Evolutionary conservation across 2,797 vertebrate species (phyloP).

Genomic region (Acanthornis magna): DNA sequence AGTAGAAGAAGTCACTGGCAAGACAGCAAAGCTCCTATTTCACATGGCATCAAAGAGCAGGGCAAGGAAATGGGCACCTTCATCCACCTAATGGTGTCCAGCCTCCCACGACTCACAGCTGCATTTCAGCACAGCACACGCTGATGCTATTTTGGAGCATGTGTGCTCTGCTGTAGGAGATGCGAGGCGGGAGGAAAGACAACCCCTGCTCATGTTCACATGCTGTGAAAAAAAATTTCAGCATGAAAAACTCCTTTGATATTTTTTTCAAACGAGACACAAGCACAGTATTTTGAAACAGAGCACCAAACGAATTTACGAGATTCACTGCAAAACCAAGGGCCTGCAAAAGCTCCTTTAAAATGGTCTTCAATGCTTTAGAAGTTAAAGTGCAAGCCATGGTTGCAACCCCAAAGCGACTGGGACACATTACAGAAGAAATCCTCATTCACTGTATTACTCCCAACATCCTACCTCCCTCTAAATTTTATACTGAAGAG

Average conservation of each 20-base stretch:
- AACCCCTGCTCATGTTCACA: conserved; percentile 39
- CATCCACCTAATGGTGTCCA: not conserved
- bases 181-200: conserved; percentile 27
- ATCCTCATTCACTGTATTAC: not conserved
- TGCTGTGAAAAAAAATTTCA: not conserved
- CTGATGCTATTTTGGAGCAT: conserved; percentile 34
- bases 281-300: not conserved
- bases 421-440: not conserved
- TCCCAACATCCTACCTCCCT: not conserved
- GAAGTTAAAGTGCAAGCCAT: not conserved
- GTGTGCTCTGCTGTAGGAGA: conserved; percentile 30
- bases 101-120: not conserved
- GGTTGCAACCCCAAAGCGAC: not conserved
- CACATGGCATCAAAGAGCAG: not conserved
- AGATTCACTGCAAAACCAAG: not conserved
- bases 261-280: not conserved
- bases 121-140: conserved; percentile 11
- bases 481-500: not conserved
- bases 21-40: not conserved
- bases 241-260: not conserved
- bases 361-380: not conserved
- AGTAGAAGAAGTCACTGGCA: not conserved
- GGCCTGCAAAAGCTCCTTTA: not conserved
- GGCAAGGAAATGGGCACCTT: not conserved
- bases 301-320: not conserved